Conservation (phyloP, 2,797 vertebrate species). For the Sebastes minor region DNA sequence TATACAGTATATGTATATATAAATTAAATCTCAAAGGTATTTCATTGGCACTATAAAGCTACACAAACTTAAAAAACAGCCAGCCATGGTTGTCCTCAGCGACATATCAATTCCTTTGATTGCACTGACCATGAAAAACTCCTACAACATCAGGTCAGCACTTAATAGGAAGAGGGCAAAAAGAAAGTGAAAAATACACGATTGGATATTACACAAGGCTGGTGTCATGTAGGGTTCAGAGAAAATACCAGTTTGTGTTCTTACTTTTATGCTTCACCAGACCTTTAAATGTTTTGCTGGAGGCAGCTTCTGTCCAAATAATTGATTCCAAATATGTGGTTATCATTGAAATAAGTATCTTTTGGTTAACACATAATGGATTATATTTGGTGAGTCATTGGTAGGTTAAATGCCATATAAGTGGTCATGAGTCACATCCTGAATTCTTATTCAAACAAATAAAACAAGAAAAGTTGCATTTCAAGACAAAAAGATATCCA, state of each 20-base stretch:
- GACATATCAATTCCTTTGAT: slow-evolving; percentile 6
- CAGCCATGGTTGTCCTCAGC: neutral
- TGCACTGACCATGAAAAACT: slow-evolving; percentile 3
- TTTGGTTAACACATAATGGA: neutral
- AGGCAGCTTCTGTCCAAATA: neutral
- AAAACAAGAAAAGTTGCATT: neutral
- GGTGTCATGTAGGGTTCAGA: slow-evolving; percentile 2
- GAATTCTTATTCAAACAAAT: neutral
- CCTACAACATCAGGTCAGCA: neutral
- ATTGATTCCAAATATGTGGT: neutral
- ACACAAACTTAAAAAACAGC: neutral
- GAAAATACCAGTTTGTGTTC: neutral
- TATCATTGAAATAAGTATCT: neutral
- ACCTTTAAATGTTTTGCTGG: neutral
- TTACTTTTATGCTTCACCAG: slow-evolving; percentile 1
- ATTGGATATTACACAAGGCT: slow-evolving; percentile 5
- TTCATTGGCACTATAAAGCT: neutral
- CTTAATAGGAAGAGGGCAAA: neutral
- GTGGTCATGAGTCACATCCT: neutral
- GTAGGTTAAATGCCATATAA: neutral
- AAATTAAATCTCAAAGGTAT: neutral
- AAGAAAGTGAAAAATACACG: neutral
- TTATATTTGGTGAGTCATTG: neutral
- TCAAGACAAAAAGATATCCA: neutral
- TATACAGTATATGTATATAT: neutral